Percentiles rank a stretch among this genome's conserved stretches.
phyloP scores from a whole-genome alignment of 1,140 invertebrate genomes.

The Conus ventricosus region DNA sequence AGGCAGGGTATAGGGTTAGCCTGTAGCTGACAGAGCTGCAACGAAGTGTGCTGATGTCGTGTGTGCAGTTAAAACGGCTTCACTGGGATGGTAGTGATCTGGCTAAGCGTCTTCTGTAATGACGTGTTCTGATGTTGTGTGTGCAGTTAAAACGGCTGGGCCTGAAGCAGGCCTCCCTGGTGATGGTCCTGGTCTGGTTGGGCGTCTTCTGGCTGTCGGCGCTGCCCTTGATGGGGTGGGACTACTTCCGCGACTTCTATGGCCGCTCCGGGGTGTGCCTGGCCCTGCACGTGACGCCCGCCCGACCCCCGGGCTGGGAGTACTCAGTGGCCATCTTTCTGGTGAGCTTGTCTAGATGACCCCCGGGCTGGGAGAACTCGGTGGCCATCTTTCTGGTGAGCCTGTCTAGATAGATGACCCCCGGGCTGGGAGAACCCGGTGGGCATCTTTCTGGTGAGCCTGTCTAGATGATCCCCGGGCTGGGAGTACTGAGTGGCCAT shows the following conservation, averaged over 20 bases:
- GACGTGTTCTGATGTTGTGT: neutral
- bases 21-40: neutral
- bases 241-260: slow-evolving; percentile 79
- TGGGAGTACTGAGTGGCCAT: slow-evolving; percentile 81
- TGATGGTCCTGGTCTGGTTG: slow-evolving; percentile 77
- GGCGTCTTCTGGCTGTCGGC: slow-evolving; percentile 74
- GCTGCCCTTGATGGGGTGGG: slow-evolving; percentile 74
- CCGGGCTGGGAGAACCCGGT: slow-evolving; percentile 81
- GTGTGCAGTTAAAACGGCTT: slow-evolving; percentile 66
- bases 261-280: slow-evolving; percentile 80
- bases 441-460: slow-evolving; percentile 77
- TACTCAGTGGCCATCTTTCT: slow-evolving; percentile 80
- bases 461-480: slow-evolving; percentile 76
- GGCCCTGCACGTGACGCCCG: slow-evolving; percentile 79
- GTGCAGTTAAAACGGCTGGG: slow-evolving; percentile 70
- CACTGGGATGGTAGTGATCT: slow-evolving; percentile 75
- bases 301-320: slow-evolving; percentile 79
- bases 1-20: no score
- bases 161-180: slow-evolving; percentile 72
- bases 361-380: slow-evolving; percentile 80
- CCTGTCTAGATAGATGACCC: slow-evolving; percentile 55
- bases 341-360: slow-evolving; percentile 57
- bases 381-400: slow-evolving; percentile 78
- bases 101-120: slow-evolving; percentile 72
- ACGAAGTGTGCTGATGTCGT: neutral